A percentile compares a stretch with the other conserved stretches of the same genome.
phyloP scores from a whole-genome alignment of 2,797 vertebrate species.

The Sebastes nivosus region DNA sequence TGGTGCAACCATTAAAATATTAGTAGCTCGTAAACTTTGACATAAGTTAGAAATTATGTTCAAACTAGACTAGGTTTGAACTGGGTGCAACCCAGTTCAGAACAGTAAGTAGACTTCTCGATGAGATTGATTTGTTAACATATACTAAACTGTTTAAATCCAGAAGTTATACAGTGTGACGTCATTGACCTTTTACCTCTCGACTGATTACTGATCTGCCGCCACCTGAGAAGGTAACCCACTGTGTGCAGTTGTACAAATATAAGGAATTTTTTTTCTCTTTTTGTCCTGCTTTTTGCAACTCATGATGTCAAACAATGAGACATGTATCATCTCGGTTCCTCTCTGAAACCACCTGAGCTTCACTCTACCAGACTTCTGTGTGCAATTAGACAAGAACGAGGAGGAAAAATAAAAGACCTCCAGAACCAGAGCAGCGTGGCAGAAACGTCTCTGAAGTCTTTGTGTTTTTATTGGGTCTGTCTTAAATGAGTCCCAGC shows the following conservation, averaged over 20 bases:
- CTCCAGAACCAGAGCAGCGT: slow-evolving; percentile 13
- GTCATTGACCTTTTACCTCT: neutral
- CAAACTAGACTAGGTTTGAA: too few species aligned
- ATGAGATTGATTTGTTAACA: neutral
- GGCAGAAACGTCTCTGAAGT: slow-evolving; percentile 22
- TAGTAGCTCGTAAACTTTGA: too few species aligned
- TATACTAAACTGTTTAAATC: neutral
- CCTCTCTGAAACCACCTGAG: slow-evolving; percentile 4
- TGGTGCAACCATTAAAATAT: too few species aligned
- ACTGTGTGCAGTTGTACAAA: neutral
- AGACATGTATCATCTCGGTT: neutral
- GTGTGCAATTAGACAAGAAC: slow-evolving; percentile 22
- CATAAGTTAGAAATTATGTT: too few species aligned
- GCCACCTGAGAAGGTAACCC: neutral
- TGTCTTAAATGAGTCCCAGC: slow-evolving; percentile 43
- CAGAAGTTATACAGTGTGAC: neutral
- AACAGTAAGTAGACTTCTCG: neutral
- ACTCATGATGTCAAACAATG: neutral
- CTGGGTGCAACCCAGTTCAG: too few species aligned
- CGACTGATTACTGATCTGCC: neutral
- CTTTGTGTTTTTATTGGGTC: slow-evolving; percentile 29
- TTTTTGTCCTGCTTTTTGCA: too few species aligned
- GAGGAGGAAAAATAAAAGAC: neutral
- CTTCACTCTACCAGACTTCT: slow-evolving; percentile 13
- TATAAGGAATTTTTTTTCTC: too few species aligned